These are phyloP conservation scores for Diarsia rubi DNA, from an alignment of 2,888 invertebrate species.

Conservation along the genomic window DNA sequence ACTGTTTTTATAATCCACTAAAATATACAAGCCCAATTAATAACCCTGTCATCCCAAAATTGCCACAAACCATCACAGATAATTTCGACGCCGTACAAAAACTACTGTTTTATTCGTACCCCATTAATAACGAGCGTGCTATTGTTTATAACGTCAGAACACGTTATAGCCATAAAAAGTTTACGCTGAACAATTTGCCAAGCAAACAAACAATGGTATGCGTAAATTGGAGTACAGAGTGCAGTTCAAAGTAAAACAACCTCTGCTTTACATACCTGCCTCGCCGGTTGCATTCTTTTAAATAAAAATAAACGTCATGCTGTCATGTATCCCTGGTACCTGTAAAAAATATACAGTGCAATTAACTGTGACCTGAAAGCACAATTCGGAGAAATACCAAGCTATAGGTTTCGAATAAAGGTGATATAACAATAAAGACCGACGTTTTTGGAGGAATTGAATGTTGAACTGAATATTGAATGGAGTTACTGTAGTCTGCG, in stretches of 20 bases:
- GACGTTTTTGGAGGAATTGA: too few species aligned
- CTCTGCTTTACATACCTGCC: conserved; percentile 42
- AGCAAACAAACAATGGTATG: conserved; percentile 47
- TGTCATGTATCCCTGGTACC: neutral
- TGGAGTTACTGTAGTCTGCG: too few species aligned
- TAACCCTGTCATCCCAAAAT: neutral
- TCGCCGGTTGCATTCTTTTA: conserved; percentile 15
- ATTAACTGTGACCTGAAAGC: neutral
- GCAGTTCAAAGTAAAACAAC: conserved; percentile 27
- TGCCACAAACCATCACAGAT: neutral
- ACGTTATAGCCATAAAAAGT: conserved; percentile 30
- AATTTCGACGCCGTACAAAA: neutral
- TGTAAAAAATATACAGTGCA: neutral
- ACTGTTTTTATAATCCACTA: neutral
- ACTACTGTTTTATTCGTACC: conserved; percentile 19
- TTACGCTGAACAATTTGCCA: conserved; percentile 45
- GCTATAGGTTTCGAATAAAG: too few species aligned
- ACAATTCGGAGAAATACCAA: neutral
- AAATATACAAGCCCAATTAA: conserved; percentile 1
- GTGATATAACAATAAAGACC: too few species aligned
- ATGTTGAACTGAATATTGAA: too few species aligned
- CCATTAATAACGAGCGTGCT: conserved; percentile 29
- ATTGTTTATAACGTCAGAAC: conserved; percentile 30
- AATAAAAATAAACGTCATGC: conserved; percentile 22
- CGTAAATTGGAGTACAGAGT: conserved; percentile 47